Percentiles rank a stretch among this genome's conserved stretches.
These are phyloP conservation scores for Euwallacea fornicatus DNA, from an alignment of 1,140 invertebrate genomes.

Conservation along the genomic window DNA sequence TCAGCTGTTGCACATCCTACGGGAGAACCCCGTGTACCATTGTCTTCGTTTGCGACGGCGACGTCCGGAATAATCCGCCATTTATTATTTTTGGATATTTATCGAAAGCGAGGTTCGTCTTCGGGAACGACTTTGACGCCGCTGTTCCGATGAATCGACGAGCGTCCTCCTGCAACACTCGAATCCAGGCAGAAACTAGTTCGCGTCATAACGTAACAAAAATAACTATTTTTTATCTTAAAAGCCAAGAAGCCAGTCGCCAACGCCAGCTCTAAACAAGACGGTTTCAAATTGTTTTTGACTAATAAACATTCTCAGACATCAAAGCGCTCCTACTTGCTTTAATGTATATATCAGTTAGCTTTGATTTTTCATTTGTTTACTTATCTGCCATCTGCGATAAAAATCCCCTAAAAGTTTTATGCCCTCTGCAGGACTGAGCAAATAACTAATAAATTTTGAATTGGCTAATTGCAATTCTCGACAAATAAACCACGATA, in stretches of 20 bases:
- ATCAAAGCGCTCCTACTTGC: conserved; percentile 31
- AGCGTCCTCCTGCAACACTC: conserved; percentile 15
- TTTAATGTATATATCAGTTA: conserved; percentile 31
- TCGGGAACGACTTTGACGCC: conserved; percentile 13
- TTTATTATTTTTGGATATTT: conserved; percentile 22
- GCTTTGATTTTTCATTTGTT: conserved; percentile 37
- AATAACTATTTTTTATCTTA: conserved; percentile 32
- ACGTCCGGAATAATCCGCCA: neutral
- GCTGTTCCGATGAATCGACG: conserved; percentile 24
- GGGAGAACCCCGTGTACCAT: too few species aligned
- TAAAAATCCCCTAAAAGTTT: conserved; percentile 34
- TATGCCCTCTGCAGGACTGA: conserved; percentile 25
- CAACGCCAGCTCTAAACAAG: conserved; percentile 24
- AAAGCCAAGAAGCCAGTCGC: conserved; percentile 28
- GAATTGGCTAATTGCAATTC: conserved; percentile 23
- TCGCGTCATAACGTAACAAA: conserved; percentile 18
- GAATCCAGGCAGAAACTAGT: conserved; percentile 15
- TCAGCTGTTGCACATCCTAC: too few species aligned
- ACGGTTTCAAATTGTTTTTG: conserved; percentile 31
- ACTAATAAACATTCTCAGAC: conserved; percentile 36
- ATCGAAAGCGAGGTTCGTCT: neutral
- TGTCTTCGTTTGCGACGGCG: neutral
- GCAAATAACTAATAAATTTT: conserved; percentile 25
- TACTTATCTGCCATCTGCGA: conserved; percentile 32
- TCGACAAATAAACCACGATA: conserved; percentile 3